Base-by-base conservation (phyloP, 2,113 vertebrate genomes). In the Petromus typicus region DNA sequence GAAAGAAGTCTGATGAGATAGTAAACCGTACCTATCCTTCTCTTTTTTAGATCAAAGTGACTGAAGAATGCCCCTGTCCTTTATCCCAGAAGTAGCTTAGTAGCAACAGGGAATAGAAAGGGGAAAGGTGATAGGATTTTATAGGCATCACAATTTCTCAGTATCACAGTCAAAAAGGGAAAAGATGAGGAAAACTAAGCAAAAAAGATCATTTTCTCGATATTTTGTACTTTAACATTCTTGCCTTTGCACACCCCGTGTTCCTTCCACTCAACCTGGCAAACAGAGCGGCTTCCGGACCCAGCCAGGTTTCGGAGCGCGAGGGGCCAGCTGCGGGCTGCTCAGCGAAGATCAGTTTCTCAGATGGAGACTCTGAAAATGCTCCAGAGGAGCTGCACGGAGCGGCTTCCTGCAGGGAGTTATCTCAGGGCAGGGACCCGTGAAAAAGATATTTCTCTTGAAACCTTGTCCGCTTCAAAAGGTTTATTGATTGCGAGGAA, bases 361-460 rank as follows among this genome's bases (percentile, higher is more conserved):
- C 48, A 51, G 6, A 51, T 51, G 48, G 48, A 51, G 48, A 51
- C 6, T 51, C 48, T 51, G 5, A 51, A 51, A 51, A 10, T 51
- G 48, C 48, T 51, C 10, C 48, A 51, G 48, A 10, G 48, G 48
- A 51, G 10, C 48, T 51, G 48, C 10, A 51, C 48, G 5, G 48
- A 94, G 51, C 12, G 73, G 79, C 63, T 96, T 94, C 48, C 57
- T 78, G 7, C 12, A 71, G 20, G 59, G 30, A 95, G 59, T 79
- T 86, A 51, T 34, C 32, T 95, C 93, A 59, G 48, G 37, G 20
- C 45, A 89, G 37, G 89, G 89, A 93, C 40, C 73, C 66, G 56
- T 83, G 56, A 82, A 88, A 23, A 85, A 84, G 3, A 82, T 86
- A 51, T 45, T 86, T 66, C 25, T 90, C 69, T 75, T 85, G 86